A percentile compares a stretch with the other conserved stretches of the same genome.
Conservation (phyloP, 1,140 invertebrate genomes). For the Helicoverpa armigera region DNA sequence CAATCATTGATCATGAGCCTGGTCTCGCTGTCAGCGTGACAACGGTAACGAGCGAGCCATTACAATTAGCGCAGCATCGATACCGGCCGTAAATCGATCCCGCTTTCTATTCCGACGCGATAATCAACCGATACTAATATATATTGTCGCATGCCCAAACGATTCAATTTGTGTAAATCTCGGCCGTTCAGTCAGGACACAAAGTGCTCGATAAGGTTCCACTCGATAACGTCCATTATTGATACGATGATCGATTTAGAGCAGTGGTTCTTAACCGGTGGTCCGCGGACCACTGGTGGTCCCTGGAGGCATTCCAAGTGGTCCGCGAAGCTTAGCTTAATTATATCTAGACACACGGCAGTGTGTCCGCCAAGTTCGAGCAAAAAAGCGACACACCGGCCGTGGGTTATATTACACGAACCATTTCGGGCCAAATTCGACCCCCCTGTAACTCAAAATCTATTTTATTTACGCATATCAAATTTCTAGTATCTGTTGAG, state of each 20-base stretch:
- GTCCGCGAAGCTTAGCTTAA: too few species aligned
- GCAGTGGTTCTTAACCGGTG: too few species aligned
- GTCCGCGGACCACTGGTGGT: too few species aligned
- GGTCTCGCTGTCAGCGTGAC: background rate
- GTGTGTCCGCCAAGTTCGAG: too few species aligned
- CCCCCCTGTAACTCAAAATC: too few species aligned
- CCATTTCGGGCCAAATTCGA: too few species aligned
- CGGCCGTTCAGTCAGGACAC: background rate
- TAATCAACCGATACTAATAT: slow-evolving; percentile 20
- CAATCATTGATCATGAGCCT: background rate
- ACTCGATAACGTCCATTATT: background rate
- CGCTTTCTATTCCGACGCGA: slow-evolving; percentile 21
- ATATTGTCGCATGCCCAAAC: slow-evolving; percentile 2
- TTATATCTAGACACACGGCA: too few species aligned
- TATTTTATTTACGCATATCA: too few species aligned
- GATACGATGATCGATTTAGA: background rate
- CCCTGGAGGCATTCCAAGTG: too few species aligned
- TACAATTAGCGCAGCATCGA: slow-evolving; percentile 22
- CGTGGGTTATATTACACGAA: too few species aligned
- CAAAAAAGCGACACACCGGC: too few species aligned
- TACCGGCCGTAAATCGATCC: slow-evolving; percentile 31
- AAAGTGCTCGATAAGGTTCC: slow-evolving; percentile 11
- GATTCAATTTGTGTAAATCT: slow-evolving; percentile 39
- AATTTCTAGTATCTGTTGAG: too few species aligned
- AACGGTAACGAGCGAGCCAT: background rate